Conservation (phyloP, 2,888 invertebrate genomes). For the Teleogryllus oceanicus region DNA sequence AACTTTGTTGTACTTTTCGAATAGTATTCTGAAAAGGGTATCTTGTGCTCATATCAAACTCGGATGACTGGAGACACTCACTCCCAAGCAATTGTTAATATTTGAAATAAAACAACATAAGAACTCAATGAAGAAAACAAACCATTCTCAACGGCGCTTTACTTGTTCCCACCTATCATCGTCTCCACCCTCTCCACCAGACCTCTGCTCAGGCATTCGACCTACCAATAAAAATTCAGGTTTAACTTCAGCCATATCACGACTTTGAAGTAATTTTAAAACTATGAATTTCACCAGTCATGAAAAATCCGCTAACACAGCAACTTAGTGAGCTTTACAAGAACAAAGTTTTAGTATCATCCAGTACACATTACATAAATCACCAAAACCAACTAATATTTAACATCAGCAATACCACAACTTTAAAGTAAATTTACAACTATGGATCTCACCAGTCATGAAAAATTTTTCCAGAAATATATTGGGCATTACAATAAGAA, state of each 20-base stretch:
- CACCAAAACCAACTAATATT: too few species aligned
- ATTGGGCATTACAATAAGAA: too few species aligned
- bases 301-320: too few species aligned
- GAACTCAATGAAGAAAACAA: not conserved
- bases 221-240: slow-evolving; percentile 22
- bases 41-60: too few species aligned
- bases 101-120: not conserved
- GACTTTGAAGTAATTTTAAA: not conserved
- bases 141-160: slow-evolving; percentile 43
- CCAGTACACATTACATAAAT: too few species aligned
- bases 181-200: slow-evolving; percentile 47
- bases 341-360: too few species aligned
- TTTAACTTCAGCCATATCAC: not conserved
- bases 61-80: too few species aligned
- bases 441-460: too few species aligned
- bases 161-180: slow-evolving; percentile 48
- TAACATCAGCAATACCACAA: too few species aligned
- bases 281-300: not conserved
- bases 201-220: slow-evolving; percentile 44
- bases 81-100: not conserved
- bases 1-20: not conserved
- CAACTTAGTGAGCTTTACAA: too few species aligned
- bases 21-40: not conserved
- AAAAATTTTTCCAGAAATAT: too few species aligned
- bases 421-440: too few species aligned